These are phyloP conservation scores for Dynastes tityus DNA, from an alignment of 2,888 invertebrate genomes.

Conservation along the genomic window DNA sequence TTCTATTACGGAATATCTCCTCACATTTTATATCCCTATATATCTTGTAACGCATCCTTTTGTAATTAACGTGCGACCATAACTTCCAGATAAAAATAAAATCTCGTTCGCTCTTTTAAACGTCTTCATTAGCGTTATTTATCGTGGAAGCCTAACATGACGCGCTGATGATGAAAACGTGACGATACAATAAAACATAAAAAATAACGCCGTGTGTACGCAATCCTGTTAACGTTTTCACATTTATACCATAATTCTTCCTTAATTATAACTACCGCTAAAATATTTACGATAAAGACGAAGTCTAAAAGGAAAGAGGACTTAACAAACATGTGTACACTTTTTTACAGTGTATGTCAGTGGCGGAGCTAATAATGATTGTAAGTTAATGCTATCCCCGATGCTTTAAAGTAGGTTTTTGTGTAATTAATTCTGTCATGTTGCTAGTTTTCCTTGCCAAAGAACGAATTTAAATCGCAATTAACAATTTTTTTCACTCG, in stretches of 20 bases:
- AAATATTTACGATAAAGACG: constrained; percentile 15
- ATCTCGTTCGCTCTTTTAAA: constrained; percentile 4
- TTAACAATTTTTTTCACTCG: too few relatives aligned
- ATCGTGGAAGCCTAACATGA: constrained; percentile 8
- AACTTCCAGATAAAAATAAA: constrained; percentile 14
- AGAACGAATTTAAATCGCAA: too few relatives aligned
- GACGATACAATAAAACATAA: constrained; percentile 18
- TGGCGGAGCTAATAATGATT: too few relatives aligned
- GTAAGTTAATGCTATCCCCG: too few relatives aligned
- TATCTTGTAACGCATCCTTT: constrained; percentile 15
- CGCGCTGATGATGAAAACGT: constrained; percentile 12
- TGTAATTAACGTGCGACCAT: constrained; percentile 21
- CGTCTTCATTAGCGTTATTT: constrained; percentile 34
- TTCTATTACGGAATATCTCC: constrained; percentile 6
- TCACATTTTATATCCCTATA: constrained; percentile 3
- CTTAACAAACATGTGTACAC: neutral
- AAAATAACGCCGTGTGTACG: constrained; percentile 1
- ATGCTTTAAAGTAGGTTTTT: too few relatives aligned
- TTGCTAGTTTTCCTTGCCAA: too few relatives aligned
- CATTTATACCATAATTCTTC: neutral
- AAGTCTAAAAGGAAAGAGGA: neutral
- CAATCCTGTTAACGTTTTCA: constrained; percentile 14
- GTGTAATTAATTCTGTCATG: too few relatives aligned
- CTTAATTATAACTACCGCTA: constrained; percentile 16
- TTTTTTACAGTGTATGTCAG: neutral